Conservation (phyloP, 2,888 invertebrate genomes). For the Spisula subtruncata region DNA sequence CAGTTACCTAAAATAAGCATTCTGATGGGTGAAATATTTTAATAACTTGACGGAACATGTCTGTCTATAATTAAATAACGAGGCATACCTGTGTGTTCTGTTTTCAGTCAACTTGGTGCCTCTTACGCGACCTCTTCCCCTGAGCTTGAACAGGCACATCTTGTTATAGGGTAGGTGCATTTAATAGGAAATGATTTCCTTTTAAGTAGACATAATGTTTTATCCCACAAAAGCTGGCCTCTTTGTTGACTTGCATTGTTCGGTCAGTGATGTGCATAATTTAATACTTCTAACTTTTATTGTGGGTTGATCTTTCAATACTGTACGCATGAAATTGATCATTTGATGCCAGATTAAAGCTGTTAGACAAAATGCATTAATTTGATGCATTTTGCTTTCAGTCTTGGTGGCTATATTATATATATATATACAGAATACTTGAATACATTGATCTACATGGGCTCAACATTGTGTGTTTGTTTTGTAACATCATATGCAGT, state of each 20-base stretch:
- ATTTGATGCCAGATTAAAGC: slow-evolving; percentile 26
- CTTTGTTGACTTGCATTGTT: slow-evolving; percentile 26
- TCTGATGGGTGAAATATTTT: neutral
- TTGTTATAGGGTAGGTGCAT: slow-evolving; percentile 69
- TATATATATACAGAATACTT: neutral
- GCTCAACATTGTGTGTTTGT: slow-evolving; percentile 30
- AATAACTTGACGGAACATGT: slow-evolving; percentile 19
- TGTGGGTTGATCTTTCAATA: neutral
- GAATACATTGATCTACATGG: slow-evolving; percentile 44
- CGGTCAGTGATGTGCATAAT: slow-evolving; percentile 21
- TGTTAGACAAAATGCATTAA: slow-evolving; percentile 6
- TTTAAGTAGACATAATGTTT: neutral
- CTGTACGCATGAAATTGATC: neutral
- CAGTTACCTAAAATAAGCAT: no score
- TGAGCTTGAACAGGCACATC: slow-evolving; percentile 68
- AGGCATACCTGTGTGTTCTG: slow-evolving; percentile 50
- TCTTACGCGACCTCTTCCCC: slow-evolving; percentile 68
- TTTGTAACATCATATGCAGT: neutral
- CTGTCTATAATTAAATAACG: neutral
- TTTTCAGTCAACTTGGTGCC: slow-evolving; percentile 70
- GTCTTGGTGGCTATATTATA: slow-evolving; percentile 30
- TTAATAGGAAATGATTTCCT: slow-evolving; percentile 1
- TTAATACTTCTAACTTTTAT: no score
- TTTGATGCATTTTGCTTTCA: slow-evolving; percentile 19
- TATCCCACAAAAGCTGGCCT: neutral